These are phyloP conservation scores for Portevinia maculata DNA, from an alignment of 2,888 invertebrate species.

Conservation along the genomic window DNA sequence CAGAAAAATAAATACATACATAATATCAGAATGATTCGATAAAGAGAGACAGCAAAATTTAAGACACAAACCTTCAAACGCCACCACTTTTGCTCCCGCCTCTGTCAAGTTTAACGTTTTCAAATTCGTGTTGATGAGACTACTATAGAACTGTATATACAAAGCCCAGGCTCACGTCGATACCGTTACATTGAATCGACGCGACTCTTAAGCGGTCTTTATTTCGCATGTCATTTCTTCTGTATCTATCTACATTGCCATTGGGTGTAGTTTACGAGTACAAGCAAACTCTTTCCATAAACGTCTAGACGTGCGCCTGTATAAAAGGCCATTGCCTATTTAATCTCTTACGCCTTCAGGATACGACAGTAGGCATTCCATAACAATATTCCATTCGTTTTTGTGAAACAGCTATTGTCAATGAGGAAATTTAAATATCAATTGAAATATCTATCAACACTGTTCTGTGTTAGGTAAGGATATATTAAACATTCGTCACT, in stretches of 20 bases:
- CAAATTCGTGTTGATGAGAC: no score
- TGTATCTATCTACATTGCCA: neutral
- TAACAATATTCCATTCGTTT: neutral
- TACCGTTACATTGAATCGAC: conserved; percentile 56
- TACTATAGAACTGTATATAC: no score
- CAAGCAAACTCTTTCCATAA: neutral
- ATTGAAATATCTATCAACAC: neutral
- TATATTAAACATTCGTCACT: conserved; percentile 25
- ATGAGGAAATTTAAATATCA: conserved; percentile 4
- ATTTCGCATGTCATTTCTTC: no score
- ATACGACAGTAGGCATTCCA: conserved; percentile 1
- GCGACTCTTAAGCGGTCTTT: conserved; percentile 6
- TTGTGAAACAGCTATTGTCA: neutral
- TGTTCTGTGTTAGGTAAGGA: neutral
- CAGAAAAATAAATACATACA: no score
- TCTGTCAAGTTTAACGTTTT: no score
- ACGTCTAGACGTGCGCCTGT: conserved; percentile 52
- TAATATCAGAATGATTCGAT: no score
- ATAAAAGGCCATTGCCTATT: conserved; percentile 35
- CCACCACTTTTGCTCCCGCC: no score
- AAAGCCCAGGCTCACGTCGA: conserved; percentile 48
- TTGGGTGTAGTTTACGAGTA: neutral
- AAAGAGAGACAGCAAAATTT: no score
- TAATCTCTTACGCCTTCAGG: conserved; percentile 37
- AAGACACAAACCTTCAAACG: no score